phyloP scores from a whole-genome alignment of 2,797 vertebrate species.

The Chelmon rostratus region DNA sequence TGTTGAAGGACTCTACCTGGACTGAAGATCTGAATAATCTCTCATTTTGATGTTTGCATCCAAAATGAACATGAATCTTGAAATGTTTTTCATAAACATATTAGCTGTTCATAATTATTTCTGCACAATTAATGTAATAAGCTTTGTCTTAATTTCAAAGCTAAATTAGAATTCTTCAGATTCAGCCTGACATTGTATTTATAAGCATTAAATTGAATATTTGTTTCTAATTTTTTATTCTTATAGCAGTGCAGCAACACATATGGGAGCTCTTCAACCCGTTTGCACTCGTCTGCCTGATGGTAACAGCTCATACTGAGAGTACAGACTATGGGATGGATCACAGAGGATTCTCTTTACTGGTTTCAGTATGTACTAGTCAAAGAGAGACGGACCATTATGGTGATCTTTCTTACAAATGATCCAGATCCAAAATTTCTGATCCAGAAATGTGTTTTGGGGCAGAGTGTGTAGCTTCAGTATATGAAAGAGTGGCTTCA shows the following conservation, averaged over 20 bases:
- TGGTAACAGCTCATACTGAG: not conserved
- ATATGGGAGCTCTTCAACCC: no score
- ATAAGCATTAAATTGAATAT: no score
- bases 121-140: not conserved
- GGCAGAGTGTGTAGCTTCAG: no score
- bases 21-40: not conserved
- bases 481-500: no score
- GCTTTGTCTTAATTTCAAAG: not conserved
- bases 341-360: not conserved
- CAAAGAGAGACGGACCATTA: no score
- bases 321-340: not conserved
- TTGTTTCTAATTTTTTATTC: no score
- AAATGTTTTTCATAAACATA: not conserved
- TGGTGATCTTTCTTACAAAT: no score
- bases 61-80: not conserved
- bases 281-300: no score
- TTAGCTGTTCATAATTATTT: not conserved
- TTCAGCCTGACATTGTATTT: no score
- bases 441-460: no score
- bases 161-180: not conserved
- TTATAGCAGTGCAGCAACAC: no score
- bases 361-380: not conserved
- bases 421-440: no score
- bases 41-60: not conserved
- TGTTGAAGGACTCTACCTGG: not conserved